Evolutionary conservation across 1,140 invertebrate species (phyloP), one percentile per base, ranked within the genome.

Genomic region (Neoseiulus cucumeris): DNA sequence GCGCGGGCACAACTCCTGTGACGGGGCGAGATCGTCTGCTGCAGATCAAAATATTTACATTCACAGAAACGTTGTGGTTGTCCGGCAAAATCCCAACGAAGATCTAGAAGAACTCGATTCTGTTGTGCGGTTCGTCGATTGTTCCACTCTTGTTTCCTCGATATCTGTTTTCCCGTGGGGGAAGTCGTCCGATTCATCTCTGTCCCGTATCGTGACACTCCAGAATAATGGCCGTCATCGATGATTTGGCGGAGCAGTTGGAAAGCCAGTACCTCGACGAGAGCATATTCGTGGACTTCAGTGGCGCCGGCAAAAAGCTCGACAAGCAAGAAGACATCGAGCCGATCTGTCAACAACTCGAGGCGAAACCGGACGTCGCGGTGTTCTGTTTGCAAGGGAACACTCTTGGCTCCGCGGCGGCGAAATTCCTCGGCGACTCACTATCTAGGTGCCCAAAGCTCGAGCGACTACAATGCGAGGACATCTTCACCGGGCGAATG

Each of bases 401-500:
- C 72, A 95, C 92, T 0, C 74, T 97, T 6, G 92, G 92, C 5
- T 85, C 91, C 7, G 83, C 85, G 51, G 91, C 91, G 1, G 87
- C 91, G 0, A 79, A 86, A 72, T 86, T 80, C 4, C 87, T 98
- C 65, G 86, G 85, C 0, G 82, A 87, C 73, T 84, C 85, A 0
- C 75, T 98, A 12, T 67, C 67, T 44, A 67, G 7, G 22, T 47
- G 44, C 22, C 33, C 5, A 80, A 85, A 69, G 80, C 79, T 42
- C 85, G 28, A 17, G n/a, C 45, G 29, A 14, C 7, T 67, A 0
- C 74, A 89, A 65, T 97, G 92, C 87, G 94, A 92, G 71, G 93
- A 98, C 74, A 85, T 98, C 79, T 98, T 98, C 71, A 95, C 91
- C 12, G 84, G 92, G 0, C 80, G 94, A 59, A 81, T 93, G 74